These are phyloP conservation scores for Delphinapterus leucas DNA, from an alignment of 2,113 vertebrate species.

Conservation along the genomic window DNA sequence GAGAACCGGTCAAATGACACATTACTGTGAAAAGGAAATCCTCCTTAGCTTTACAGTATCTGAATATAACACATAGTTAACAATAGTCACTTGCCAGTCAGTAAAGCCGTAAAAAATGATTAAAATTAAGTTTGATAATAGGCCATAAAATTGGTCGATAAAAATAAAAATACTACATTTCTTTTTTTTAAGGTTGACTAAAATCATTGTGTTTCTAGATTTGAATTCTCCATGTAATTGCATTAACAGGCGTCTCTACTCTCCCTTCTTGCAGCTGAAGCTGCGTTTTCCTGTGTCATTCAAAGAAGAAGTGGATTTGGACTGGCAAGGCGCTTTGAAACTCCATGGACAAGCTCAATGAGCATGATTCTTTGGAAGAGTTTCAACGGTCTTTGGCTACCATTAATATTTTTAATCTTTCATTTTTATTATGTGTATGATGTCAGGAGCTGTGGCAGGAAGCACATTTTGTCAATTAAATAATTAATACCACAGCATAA, in stretches of 20 bases:
- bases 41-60: neutral
- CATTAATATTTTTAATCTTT: conserved; percentile 62
- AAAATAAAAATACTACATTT: neutral
- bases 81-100: conserved; percentile 29
- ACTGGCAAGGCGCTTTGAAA: neutral
- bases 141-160: neutral
- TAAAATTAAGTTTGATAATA: neutral
- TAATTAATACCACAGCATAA: conserved; percentile 68
- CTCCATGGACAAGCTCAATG: neutral
- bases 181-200: neutral
- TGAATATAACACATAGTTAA: conserved; percentile 41
- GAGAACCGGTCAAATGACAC: neutral
- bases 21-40: neutral
- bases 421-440: conserved; percentile 67
- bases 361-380: conserved; percentile 45
- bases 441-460: conserved; percentile 68
- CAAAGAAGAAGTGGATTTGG: neutral
- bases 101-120: neutral
- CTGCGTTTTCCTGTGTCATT: neutral
- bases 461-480: conserved; percentile 73
- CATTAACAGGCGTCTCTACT: neutral
- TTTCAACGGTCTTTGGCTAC: conserved; percentile 61
- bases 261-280: neutral
- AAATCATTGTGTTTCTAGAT: neutral
- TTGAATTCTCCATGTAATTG: neutral